Base-by-base conservation (phyloP, 1,140 invertebrate species). In the Drosophila orena region DNA sequence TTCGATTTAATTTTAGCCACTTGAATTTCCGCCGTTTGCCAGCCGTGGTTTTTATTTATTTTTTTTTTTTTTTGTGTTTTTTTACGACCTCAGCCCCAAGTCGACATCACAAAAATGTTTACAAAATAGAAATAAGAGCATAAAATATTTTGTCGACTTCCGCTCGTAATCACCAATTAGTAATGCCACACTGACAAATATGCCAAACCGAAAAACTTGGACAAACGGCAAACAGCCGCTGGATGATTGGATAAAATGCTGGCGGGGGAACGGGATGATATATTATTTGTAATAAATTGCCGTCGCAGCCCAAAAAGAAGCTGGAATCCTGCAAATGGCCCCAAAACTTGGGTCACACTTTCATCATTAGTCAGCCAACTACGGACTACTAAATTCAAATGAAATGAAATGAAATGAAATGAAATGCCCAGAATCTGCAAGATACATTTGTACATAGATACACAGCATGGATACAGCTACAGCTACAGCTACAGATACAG, bases 101-200 rank as follows among this genome's bases (percentile, higher is more conserved):
- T 22, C 46, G 12, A 30, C 15, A 40, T 24, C 14, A 38, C 12
- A 44, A 54, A 55, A 72, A 64, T 81, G 68, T 81, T 83, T 83
- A 74, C 78, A 86, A 81, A 83, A 83, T 84, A 81, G 75, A 89
- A 89, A 89, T 89, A 89, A 75, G 88, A 77, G 80, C 77, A 89
- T 84, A 70, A 89, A 80, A 89, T 89, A 89, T 89, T 89, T 89
- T 84, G 84, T 89, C 84, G 84, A 89, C 89, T 91, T 91, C 89
- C 83, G 80, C 80, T 91, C 89, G 89, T 91, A 91, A 91, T 91
- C 88, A 91, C 83, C 89, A 91, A 91, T 91, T 91, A 91, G 89
- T 91, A 85, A 86, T 90, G 85, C 85, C 85, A 90, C 78, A 90
- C 79, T 88, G 88, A 91, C 88, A 91, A 91, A 90, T 86, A 83